A percentile compares a stretch with the other conserved stretches of the same genome.
phyloP scores from a whole-genome alignment of 2,797 vertebrate species.

The Sebastes dallii region DNA sequence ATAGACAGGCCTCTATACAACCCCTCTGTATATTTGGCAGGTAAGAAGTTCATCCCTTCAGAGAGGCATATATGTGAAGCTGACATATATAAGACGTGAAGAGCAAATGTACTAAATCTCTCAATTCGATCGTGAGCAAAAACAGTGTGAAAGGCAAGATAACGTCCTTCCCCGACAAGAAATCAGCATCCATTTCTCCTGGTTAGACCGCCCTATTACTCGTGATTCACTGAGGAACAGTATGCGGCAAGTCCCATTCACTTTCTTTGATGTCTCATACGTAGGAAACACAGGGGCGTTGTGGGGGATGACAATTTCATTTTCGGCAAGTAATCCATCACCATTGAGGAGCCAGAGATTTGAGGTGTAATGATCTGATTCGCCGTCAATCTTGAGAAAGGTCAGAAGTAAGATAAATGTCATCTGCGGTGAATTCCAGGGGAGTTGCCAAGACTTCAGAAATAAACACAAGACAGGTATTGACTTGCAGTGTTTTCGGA shows the following conservation, averaged over 20 bases:
- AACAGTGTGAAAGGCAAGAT: constrained; percentile 16
- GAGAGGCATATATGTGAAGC: constrained; percentile 15
- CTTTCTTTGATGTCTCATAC: constrained; percentile 26
- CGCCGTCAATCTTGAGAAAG: constrained; percentile 66
- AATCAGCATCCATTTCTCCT: constrained; percentile 33
- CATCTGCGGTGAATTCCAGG: constrained; percentile 53
- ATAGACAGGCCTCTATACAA: constrained; percentile 52
- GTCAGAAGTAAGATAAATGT: constrained; percentile 77
- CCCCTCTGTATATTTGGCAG: constrained; percentile 60
- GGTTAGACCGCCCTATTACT: constrained; percentile 30
- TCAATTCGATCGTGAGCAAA: constrained; percentile 13
- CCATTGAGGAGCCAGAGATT: constrained; percentile 52
- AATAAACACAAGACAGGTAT: constrained; percentile 67
- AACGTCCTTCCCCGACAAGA: neutral
- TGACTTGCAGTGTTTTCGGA: constrained; percentile 34
- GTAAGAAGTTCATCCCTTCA: constrained; percentile 62
- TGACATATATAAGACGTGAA: constrained; percentile 19
- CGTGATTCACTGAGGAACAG: constrained; percentile 13
- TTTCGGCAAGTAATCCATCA: constrained; percentile 68
- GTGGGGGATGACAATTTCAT: constrained; percentile 66
- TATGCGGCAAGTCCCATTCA: constrained; percentile 24
- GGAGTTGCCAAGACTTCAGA: constrained; percentile 48
- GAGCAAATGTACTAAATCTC: constrained; percentile 14
- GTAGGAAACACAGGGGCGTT: constrained; percentile 31
- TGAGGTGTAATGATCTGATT: constrained; percentile 76